phyloP scores from a whole-genome alignment of 2,797 vertebrate genomes.

The Thalassophryne amazonica region DNA sequence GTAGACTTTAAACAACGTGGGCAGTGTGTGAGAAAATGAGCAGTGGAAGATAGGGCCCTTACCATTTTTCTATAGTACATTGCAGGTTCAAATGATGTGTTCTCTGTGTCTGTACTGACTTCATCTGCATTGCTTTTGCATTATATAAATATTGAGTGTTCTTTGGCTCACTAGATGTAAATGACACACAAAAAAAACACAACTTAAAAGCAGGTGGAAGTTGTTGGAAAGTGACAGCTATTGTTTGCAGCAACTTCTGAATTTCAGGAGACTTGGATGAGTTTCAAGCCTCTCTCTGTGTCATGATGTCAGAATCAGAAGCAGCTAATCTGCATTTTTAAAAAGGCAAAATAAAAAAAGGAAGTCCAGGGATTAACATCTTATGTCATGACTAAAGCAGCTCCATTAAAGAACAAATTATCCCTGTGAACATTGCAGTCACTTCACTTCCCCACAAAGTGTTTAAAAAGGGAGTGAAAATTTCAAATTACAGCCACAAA shows the following conservation, averaged over 20 bases:
- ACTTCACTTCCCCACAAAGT: constrained; percentile 14
- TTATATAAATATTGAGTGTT: constrained; percentile 18
- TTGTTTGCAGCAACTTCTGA: constrained; percentile 32
- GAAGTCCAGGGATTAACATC: constrained; percentile 20
- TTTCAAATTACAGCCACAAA: constrained; percentile 13
- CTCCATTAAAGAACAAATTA: constrained; percentile 39
- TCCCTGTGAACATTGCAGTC: constrained; percentile 19
- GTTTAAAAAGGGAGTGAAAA: constrained; percentile 9
- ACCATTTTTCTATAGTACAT: no score
- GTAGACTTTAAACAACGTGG: no score
- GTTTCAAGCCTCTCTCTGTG: constrained; percentile 37
- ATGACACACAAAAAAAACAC: constrained; percentile 2
- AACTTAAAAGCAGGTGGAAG: constrained; percentile 51
- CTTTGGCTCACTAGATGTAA: constrained; percentile 25
- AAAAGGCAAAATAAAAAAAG: constrained; percentile 2
- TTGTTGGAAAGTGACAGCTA: constrained; percentile 39
- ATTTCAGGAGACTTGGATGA: constrained; percentile 28
- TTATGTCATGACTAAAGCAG: constrained; percentile 33
- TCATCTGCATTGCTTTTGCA: constrained; percentile 22
- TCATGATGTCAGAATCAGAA: constrained; percentile 58
- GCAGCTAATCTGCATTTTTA: constrained; percentile 38
- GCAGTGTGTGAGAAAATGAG: no score
- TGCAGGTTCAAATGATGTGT: background rate
- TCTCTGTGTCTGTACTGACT: constrained; percentile 6
- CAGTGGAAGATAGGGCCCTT: no score